phyloP scores from a whole-genome alignment of 2,797 vertebrate species.

The Danio aesculapii region DNA sequence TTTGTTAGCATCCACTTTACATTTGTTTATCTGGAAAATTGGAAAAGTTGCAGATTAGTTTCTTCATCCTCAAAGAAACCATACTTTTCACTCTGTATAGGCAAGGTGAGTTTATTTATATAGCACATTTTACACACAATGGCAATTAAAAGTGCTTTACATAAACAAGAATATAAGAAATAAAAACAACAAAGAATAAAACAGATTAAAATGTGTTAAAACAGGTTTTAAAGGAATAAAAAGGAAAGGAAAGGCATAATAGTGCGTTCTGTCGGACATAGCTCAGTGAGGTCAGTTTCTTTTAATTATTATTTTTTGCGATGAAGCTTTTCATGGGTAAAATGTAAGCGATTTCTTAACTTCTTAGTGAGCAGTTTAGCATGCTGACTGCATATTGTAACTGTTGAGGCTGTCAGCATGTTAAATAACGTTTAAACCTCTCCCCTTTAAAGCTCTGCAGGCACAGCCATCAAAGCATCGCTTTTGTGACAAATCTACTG shows the following conservation, averaged over 20 bases:
- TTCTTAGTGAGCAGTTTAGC: background rate
- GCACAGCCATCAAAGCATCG: conserved; percentile 10
- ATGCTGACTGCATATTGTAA: background rate
- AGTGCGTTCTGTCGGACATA: too few relatives aligned
- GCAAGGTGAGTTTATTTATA: too few relatives aligned
- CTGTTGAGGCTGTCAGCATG: conserved; percentile 5
- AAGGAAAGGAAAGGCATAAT: too few relatives aligned
- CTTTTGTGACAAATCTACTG: conserved; percentile 5
- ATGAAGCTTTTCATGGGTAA: background rate
- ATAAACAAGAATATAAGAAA: too few relatives aligned
- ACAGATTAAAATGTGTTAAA: too few relatives aligned
- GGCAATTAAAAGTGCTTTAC: too few relatives aligned
- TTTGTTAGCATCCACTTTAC: background rate
- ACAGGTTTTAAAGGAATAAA: too few relatives aligned
- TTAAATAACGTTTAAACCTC: background rate
- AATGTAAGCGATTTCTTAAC: background rate
- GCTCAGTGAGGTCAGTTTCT: too few relatives aligned
- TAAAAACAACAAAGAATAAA: too few relatives aligned
- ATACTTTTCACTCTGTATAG: background rate
- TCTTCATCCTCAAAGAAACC: background rate
- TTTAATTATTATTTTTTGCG: background rate
- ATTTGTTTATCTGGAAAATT: background rate
- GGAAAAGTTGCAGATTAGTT: background rate
- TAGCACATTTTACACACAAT: too few relatives aligned
- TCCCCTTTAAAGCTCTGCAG: background rate